Evolutionary conservation across 2,888 invertebrate genomes (phyloP), one percentile per base, ranked within the genome.

Genomic region (Cryptocephalus primarius): DNA sequence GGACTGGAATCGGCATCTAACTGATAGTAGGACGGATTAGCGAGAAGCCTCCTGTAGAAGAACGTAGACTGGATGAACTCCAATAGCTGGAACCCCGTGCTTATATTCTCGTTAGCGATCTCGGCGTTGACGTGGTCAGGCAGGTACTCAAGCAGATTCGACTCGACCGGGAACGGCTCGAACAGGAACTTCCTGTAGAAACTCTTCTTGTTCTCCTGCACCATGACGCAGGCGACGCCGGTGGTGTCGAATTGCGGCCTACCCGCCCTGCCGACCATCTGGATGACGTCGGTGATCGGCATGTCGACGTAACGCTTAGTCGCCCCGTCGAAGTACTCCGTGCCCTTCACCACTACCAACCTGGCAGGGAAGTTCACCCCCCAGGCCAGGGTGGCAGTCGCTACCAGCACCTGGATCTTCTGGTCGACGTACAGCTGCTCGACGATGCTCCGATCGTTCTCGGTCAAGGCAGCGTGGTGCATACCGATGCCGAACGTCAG

Each of bases 231-330:
- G 0, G 89, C 89, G 1, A 89, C 83, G 0, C 90, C 99, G 58
- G 88, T 85, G 60, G 88, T 87, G 70, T 97, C 99, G 64, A 85
- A 99, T 74, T 99, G 90, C 0, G 99, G 99, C 45, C 99, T 77
- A 0, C 99, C 99, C 47, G 99, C 99, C 47, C 99, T 78, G 1
- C 99, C 99, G 87, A 99, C 97, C 99, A 99, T 99, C 72, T 99
- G 99, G 47, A 99, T 74, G 0, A 99, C 96, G 72, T 99, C 97
- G 1, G 99, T 99, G 43, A 99, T 96, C 0, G 99, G 99, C 88
- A 99, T 99, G 65, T 99, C 99, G 9, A 97, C 92, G 70, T 99
- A 99, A 57, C 95, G 81, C 66, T 92, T 89, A 32, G 83, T 83
- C 68, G 97, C 96, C 1, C 95, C 96, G 69, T 99, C 99, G 67